phyloP scores from a whole-genome alignment of 2,888 invertebrate species.

The Norana najaformis region DNA sequence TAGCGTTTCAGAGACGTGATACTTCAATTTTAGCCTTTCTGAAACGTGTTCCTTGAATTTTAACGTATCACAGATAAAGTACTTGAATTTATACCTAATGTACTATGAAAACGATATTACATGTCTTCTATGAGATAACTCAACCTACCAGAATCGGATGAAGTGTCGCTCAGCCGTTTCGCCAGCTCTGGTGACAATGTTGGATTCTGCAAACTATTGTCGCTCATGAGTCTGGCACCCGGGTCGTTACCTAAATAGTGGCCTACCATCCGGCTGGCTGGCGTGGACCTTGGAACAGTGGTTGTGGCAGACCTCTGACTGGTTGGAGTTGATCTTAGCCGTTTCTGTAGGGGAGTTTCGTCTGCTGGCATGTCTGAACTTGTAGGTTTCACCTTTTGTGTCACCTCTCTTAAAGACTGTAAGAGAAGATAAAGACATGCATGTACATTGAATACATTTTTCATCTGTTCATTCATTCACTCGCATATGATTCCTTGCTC shows the following conservation, averaged over 20 bases:
- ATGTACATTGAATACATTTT: too few relatives aligned
- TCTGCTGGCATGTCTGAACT: neutral
- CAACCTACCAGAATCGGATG: neutral
- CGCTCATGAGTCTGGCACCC: conserved; percentile 20
- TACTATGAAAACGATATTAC: too few relatives aligned
- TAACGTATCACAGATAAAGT: too few relatives aligned
- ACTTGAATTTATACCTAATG: too few relatives aligned
- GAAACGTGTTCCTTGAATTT: too few relatives aligned
- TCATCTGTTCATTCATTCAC: too few relatives aligned
- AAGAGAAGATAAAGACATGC: too few relatives aligned
- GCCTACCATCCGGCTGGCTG: conserved; percentile 58
- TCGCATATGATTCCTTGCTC: too few relatives aligned
- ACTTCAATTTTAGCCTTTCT: too few relatives aligned
- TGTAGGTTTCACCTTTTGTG: neutral
- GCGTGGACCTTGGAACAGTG: conserved; percentile 47
- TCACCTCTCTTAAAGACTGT: conserved; percentile 13
- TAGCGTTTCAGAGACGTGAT: too few relatives aligned
- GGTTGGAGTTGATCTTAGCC: neutral
- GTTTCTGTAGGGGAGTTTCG: neutral
- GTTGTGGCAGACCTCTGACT: neutral
- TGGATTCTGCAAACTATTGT: neutral
- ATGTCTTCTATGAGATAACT: too few relatives aligned
- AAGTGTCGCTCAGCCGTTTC: neutral
- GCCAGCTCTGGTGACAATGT: neutral
- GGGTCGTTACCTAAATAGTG: conserved; percentile 50